phyloP scores from a whole-genome alignment of 2,113 vertebrate genomes.

The Gadus macrocephalus region DNA sequence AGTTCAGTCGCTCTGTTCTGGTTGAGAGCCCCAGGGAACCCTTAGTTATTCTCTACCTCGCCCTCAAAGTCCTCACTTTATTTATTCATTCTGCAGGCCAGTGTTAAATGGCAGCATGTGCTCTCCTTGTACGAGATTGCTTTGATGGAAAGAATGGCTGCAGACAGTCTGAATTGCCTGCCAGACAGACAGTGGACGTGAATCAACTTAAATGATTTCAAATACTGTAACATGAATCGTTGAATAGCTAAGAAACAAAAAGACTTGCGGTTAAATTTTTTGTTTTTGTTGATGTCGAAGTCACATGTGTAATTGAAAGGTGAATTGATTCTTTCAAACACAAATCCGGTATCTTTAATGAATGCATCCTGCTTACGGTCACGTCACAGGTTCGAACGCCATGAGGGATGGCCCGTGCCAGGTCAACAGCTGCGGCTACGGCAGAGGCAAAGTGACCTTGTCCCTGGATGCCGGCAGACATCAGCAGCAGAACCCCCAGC shows the following conservation, averaged over 20 bases:
- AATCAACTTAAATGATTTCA: not conserved
- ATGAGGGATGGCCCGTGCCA: conserved; percentile 12
- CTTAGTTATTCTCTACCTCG: conserved; percentile 62
- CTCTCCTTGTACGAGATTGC: conserved; percentile 8
- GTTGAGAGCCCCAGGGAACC: conserved; percentile 45
- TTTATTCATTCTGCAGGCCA: conserved; percentile 54
- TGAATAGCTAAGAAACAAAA: not conserved
- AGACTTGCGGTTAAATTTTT: too few relatives aligned
- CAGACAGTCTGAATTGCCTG: not conserved
- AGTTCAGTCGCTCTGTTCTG: conserved; percentile 35
- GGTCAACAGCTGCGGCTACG: not conserved
- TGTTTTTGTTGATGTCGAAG: not conserved
- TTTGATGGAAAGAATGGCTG: not conserved
- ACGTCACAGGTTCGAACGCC: conserved; percentile 13
- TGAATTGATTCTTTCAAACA: conserved; percentile 36
- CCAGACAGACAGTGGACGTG: not conserved
- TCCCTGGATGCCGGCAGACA: conserved; percentile 4
- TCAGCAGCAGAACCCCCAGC: conserved; percentile 7
- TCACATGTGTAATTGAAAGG: not conserved
- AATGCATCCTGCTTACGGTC: conserved; percentile 33
- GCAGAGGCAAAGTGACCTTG: conserved; percentile 6
- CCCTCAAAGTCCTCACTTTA: conserved; percentile 44
- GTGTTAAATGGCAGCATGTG: conserved; percentile 37
- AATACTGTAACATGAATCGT: not conserved
- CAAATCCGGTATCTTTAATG: not conserved